Conservation (phyloP, 2,113 vertebrate species). For the Cichladusa arquata region DNA sequence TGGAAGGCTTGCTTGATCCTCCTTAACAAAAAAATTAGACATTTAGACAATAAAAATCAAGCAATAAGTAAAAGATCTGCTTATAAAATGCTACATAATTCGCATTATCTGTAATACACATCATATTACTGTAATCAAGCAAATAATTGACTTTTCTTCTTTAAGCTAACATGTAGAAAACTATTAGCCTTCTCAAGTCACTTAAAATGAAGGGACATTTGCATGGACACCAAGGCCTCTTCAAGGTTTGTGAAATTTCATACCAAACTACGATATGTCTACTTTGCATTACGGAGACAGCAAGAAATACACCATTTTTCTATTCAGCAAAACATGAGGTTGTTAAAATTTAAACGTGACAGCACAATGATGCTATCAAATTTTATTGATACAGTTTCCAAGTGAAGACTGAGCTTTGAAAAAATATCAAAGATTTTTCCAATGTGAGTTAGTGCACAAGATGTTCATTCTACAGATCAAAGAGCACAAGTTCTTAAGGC, state of each 20-base stretch:
- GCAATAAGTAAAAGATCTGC: not conserved
- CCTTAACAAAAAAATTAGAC: not conserved
- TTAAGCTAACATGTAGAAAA: not conserved
- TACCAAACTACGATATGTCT: fast-evolving
- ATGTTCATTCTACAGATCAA: not conserved
- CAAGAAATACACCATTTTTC: not conserved
- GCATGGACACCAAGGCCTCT: not conserved
- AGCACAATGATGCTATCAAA: not conserved
- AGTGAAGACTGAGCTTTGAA: not conserved
- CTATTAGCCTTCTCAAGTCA: not conserved
- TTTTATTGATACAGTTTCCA: not conserved
- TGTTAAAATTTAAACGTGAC: not conserved
- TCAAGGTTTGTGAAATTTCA: not conserved
- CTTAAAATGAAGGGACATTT: not conserved
- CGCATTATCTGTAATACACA: not conserved
- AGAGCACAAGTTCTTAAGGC: not conserved
- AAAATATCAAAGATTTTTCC: not conserved
- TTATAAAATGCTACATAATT: not conserved
- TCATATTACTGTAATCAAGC: not conserved
- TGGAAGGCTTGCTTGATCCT: not conserved
- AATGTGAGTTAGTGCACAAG: not conserved
- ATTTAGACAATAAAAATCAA: not conserved
- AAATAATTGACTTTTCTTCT: not conserved
- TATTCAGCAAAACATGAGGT: not conserved
- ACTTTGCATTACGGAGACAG: not conserved